Base-by-base conservation (phyloP, 2,113 vertebrate species). In the Plestiodon gilberti region DNA sequence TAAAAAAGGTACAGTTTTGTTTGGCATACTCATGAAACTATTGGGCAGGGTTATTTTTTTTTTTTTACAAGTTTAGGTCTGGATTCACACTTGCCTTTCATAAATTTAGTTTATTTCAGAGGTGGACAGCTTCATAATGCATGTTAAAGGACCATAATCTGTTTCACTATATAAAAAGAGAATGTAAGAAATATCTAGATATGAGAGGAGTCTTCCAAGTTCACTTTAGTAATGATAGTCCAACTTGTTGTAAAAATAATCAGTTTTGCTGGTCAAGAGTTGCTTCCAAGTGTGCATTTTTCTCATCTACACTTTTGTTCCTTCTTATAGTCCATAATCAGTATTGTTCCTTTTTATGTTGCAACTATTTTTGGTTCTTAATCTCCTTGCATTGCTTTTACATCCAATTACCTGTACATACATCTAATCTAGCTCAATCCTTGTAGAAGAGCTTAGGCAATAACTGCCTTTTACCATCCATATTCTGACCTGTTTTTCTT, bases 371-470 rank as follows among this genome's bases (percentile, higher is more conserved):
- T 90, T 85, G 38, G 28, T 57, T 43, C 11, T 40, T 77, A 65
- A 80, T 43, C 82, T 81, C 28, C 6, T 65, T 84, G 64, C 28
- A 35, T 82, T 78, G n/a, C 43, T 88, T 84, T 70, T n/a, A 30
- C 64, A 6, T 64, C 2, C 33, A 52, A 0, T 89, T 90, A 65
- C 4, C n/a, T 86, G 30, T 25, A 61, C 1, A 0, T 62, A 86
- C 80, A 85, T 69, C 2, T 59, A 86, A 90, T 43, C 28, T 84
- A 0, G 33, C 83, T 23, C 87, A 33, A 35, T 79, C 28, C n/a
- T 87, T 84, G 85, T 87, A 92, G 76, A 61, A 62, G 77, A 3
- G 65, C 76, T 88, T 76, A 80, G 70, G 18, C 2, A 67, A 22
- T 70, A 81, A 65, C 23, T 90, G 18, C 2, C n/a, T 90, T 8